A percentile compares a stretch with the other conserved stretches of the same genome.
phyloP scores from a whole-genome alignment of 2,113 vertebrate species.

The Crotophaga sulcirostris region DNA sequence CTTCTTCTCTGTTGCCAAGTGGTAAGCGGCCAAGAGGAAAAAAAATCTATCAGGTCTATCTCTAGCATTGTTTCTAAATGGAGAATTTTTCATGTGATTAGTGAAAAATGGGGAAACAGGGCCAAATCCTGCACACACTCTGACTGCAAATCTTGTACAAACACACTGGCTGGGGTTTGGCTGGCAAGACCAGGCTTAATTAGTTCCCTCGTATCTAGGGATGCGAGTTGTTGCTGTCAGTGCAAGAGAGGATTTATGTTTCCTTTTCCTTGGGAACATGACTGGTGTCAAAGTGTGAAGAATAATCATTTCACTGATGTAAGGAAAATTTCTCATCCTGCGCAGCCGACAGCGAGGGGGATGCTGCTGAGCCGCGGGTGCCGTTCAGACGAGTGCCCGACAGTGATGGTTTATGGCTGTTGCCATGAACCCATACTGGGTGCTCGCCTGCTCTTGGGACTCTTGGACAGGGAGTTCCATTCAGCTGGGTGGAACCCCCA shows the following conservation, averaged over 20 bases:
- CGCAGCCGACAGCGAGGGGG: background rate
- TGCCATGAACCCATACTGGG: rapidly evolving
- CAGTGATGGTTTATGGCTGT: background rate
- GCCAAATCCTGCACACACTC: slow-evolving; percentile 24
- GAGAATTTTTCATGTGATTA: slow-evolving; percentile 43
- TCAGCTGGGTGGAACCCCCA: rapidly evolving
- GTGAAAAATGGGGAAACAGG: slow-evolving; percentile 13
- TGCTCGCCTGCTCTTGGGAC: background rate
- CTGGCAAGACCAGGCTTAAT: background rate
- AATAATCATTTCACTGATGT: background rate
- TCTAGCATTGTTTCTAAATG: slow-evolving; percentile 33
- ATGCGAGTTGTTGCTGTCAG: background rate
- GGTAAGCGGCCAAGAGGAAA: slow-evolving; percentile 21
- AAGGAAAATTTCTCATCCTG: background rate
- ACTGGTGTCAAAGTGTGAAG: background rate
- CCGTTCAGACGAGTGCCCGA: rapidly evolving
- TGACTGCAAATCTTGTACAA: background rate
- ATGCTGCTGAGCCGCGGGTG: background rate
- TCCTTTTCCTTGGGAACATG: background rate
- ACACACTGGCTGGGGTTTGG: background rate
- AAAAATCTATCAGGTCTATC: slow-evolving; percentile 37
- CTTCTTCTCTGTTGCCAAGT: slow-evolving; percentile 26
- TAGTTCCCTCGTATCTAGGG: background rate
- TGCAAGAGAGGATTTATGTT: slow-evolving; percentile 17
- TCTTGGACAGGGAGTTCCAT: background rate